Conservation (phyloP, 2,113 vertebrate species). For the Accipiter virgatus region DNA sequence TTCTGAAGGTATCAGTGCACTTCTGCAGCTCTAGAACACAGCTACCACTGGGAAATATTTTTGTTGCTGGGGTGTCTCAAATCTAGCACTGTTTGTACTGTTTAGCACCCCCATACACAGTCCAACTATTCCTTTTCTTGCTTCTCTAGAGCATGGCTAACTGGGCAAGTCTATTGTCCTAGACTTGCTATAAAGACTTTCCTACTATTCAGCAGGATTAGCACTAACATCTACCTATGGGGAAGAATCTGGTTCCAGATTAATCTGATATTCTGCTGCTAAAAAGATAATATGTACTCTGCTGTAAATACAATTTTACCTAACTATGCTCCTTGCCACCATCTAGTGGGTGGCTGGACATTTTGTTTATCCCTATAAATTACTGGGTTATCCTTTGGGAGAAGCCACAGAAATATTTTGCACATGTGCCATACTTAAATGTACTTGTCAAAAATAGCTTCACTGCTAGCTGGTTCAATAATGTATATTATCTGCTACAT, state of each 20-base stretch:
- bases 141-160: neutral
- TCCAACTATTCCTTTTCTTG: neutral
- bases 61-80: neutral
- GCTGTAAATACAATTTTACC: neutral
- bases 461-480: neutral
- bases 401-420: neutral
- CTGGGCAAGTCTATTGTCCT: neutral
- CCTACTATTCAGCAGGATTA: neutral
- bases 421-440: neutral
- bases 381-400: neutral
- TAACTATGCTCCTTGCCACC: conserved; percentile 38
- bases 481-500: neutral
- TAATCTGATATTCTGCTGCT: neutral
- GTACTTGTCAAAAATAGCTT: neutral
- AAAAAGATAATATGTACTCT: neutral
- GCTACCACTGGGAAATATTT: neutral
- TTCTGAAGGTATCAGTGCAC: neutral
- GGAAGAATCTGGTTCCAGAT: neutral
- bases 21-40: neutral
- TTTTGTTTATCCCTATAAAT: neutral
- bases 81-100: neutral
- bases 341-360: conserved; percentile 15
- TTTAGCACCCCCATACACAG: neutral
- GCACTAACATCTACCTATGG: neutral
- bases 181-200: neutral